Evolutionary conservation across 1,140 invertebrate species (phyloP).

Genomic region (Drosophila athabasca): DNA sequence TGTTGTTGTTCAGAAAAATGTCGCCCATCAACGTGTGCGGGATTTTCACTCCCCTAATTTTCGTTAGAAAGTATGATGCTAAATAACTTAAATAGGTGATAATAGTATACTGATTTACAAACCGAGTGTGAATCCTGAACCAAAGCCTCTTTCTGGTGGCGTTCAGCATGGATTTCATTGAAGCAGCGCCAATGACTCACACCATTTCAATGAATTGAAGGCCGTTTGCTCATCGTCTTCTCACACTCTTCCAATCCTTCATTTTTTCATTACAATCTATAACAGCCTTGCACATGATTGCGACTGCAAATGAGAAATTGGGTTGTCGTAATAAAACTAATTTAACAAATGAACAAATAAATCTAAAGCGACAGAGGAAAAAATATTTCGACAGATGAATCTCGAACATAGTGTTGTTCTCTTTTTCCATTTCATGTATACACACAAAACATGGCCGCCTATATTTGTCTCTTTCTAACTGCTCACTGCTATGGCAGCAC

Average conservation of each 20-base stretch:
- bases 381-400: slow-evolving; percentile 36
- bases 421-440: slow-evolving; percentile 27
- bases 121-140: slow-evolving; percentile 71
- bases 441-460: slow-evolving; percentile 12
- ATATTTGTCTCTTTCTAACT: slow-evolving; percentile 66
- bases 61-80: not conserved
- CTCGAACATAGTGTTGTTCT: slow-evolving; percentile 9
- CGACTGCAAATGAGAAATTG: slow-evolving; percentile 83
- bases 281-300: slow-evolving; percentile 69
- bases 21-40: not conserved
- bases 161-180: slow-evolving; percentile 43
- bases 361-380: slow-evolving; percentile 40
- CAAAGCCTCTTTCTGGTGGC: slow-evolving; percentile 61
- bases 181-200: slow-evolving; percentile 64
- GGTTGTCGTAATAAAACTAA: slow-evolving; percentile 81
- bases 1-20: not conserved
- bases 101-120: slow-evolving; percentile 70
- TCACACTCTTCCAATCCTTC: slow-evolving; percentile 70
- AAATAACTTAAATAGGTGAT: slow-evolving; percentile 32
- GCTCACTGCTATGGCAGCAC: slow-evolving; percentile 57
- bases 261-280: slow-evolving; percentile 68
- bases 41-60: not conserved
- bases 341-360: slow-evolving; percentile 67
- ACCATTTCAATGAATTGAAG: slow-evolving; percentile 54
- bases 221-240: slow-evolving; percentile 61